Conservation (phyloP, 2,797 vertebrate species). For the Tauraco hartlaubi region DNA sequence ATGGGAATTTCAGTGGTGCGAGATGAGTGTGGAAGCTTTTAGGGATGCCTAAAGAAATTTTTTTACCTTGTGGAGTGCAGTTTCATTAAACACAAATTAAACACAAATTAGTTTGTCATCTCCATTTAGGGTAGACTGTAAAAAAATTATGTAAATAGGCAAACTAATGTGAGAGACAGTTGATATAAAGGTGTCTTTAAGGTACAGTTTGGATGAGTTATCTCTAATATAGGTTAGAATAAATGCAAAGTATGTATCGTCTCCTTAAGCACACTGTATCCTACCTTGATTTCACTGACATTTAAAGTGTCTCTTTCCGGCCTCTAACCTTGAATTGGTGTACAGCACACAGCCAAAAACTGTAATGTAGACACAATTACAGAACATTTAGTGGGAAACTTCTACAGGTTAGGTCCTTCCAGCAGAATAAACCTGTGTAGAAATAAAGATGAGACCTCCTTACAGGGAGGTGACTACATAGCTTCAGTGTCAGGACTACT, state of each 20-base stretch:
- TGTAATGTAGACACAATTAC: background rate
- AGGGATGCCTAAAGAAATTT: background rate
- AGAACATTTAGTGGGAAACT: background rate
- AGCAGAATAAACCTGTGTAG: background rate
- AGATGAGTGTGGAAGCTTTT: background rate
- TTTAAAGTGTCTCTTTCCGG: background rate
- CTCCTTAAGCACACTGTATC: background rate
- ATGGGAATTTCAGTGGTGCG: background rate
- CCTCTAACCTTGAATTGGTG: background rate
- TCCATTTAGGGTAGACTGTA: background rate
- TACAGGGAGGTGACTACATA: background rate
- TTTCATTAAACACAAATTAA: background rate
- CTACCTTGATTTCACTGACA: background rate
- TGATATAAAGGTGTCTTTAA: background rate
- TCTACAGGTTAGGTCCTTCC: background rate
- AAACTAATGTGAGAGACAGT: background rate
- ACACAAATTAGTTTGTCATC: background rate
- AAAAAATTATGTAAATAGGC: background rate
- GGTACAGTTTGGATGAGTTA: background rate
- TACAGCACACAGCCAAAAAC: background rate
- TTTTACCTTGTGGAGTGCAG: background rate
- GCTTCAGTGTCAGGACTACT: background rate
- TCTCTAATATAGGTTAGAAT: background rate
- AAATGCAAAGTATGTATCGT: background rate
- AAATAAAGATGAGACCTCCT: background rate